These are phyloP conservation scores for Ctena decussata DNA, from an alignment of 2,888 invertebrate genomes.

Conservation along the genomic window DNA sequence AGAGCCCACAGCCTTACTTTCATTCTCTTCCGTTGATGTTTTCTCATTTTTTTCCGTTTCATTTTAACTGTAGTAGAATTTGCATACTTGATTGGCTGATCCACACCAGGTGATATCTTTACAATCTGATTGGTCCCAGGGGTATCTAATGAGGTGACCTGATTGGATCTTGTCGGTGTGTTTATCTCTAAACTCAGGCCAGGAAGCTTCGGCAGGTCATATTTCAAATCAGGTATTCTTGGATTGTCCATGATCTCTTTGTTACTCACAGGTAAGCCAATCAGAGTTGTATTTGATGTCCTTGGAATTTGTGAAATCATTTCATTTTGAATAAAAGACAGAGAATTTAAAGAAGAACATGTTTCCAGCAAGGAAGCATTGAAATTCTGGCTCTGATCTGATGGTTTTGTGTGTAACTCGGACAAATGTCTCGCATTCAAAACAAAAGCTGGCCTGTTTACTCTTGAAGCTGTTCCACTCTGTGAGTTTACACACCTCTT, in stretches of 20 bases:
- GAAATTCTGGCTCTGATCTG: too few relatives aligned
- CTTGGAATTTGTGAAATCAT: too few relatives aligned
- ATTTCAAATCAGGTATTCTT: neutral
- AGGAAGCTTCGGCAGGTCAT: slow-evolving; percentile 27
- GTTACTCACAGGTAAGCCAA: neutral
- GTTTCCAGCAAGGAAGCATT: too few relatives aligned
- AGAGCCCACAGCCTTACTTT: slow-evolving; percentile 52
- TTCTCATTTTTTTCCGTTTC: slow-evolving; percentile 68
- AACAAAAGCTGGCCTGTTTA: neutral
- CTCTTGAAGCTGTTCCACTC: neutral
- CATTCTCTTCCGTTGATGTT: slow-evolving; percentile 63
- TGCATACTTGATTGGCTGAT: slow-evolving; percentile 18
- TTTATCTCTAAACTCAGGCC: neutral
- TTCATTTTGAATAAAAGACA: too few relatives aligned
- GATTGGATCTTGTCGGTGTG: slow-evolving; percentile 2
- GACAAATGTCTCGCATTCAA: too few relatives aligned
- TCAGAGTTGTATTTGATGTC: neutral
- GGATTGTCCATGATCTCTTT: slow-evolving; percentile 17
- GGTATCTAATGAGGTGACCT: slow-evolving; percentile 23
- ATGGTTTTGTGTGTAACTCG: too few relatives aligned
- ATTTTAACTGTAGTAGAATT: slow-evolving; percentile 20
- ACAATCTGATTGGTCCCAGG: slow-evolving; percentile 29
- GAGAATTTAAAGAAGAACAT: too few relatives aligned
- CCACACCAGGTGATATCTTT: slow-evolving; percentile 20
- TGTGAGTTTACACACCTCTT: neutral